Conservation (phyloP, 2,888 invertebrate genomes). For the Xylota sylvarum region DNA sequence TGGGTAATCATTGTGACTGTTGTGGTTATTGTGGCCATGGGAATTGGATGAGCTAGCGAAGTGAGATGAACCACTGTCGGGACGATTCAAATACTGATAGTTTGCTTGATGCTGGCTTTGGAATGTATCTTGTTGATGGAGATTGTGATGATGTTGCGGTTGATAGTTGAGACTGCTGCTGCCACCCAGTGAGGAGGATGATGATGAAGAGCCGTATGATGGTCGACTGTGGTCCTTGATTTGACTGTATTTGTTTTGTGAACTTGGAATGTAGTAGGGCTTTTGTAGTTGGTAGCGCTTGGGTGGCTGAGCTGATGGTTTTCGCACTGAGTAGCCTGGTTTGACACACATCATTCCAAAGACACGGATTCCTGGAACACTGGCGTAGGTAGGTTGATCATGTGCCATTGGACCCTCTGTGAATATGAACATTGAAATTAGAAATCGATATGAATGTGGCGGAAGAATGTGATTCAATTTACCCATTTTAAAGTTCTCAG, state of each 20-base stretch:
- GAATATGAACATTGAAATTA: not conserved
- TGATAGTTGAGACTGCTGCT: conserved; percentile 78
- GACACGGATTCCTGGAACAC: conserved; percentile 96
- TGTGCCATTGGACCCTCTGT: conserved; percentile 97
- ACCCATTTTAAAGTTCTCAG: conserved; percentile 94
- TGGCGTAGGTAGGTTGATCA: conserved; percentile 96
- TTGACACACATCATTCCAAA: conserved; percentile 97
- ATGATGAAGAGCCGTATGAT: conserved; percentile 54
- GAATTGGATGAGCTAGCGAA: conserved; percentile 73
- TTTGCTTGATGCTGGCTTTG: conserved; percentile 81
- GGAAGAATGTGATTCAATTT: conserved; percentile 80
- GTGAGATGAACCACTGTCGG: conserved; percentile 81
- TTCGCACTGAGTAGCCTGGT: conserved; percentile 85
- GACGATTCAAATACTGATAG: conserved; percentile 84
- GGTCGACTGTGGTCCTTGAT: conserved; percentile 76
- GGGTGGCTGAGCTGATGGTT: conserved; percentile 83
- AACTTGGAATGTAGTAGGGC: conserved; percentile 82
- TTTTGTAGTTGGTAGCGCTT: conserved; percentile 84
- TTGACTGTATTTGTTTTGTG: conserved; percentile 78
- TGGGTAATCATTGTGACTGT: conserved; percentile 80
- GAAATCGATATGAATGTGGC: not conserved
- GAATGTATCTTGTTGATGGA: conserved; percentile 79
- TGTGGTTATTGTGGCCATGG: conserved; percentile 78
- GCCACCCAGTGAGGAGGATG: conserved; percentile 78
- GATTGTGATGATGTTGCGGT: conserved; percentile 79